These are phyloP conservation scores for Caenorhabditis japonica DNA, from an alignment of 2,888 invertebrate genomes.

Conservation along the genomic window DNA sequence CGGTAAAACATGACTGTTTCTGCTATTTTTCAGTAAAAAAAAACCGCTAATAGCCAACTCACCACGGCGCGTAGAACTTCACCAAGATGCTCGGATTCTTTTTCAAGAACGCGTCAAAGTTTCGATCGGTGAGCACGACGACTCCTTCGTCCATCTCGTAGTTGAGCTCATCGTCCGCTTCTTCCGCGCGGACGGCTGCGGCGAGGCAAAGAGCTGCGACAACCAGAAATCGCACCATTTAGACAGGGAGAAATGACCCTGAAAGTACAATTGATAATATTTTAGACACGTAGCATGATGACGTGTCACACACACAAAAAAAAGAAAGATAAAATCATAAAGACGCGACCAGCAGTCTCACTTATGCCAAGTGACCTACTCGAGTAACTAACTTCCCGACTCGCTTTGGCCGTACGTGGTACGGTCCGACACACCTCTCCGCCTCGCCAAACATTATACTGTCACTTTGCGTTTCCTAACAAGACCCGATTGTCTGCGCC, in stretches of 20 bases:
- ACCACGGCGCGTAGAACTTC: constrained; percentile 82
- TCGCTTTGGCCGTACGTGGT: constrained; percentile 50
- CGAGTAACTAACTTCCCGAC: constrained; percentile 3
- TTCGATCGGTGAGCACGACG: constrained; percentile 73
- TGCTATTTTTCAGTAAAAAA: background rate
- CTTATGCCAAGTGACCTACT: no score
- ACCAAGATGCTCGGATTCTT: constrained; percentile 79
- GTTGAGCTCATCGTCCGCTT: constrained; percentile 58
- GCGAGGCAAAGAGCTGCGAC: constrained; percentile 8
- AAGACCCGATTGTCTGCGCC: constrained; percentile 1
- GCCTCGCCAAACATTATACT: constrained; percentile 55
- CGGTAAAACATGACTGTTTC: no score
- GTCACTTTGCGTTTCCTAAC: constrained; percentile 20
- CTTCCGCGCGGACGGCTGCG: constrained; percentile 5
- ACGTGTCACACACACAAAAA: no score
- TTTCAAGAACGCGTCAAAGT: constrained; percentile 75
- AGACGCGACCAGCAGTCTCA: no score
- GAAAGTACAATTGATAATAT: no score
- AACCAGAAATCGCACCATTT: background rate
- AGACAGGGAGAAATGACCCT: no score
- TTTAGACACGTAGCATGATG: no score
- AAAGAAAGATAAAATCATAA: no score
- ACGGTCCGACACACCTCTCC: constrained; percentile 59
- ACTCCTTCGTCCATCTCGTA: constrained; percentile 67
- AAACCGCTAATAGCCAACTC: constrained; percentile 53